These are phyloP conservation scores for Littorina saxatilis DNA, from an alignment of 1,140 invertebrate genomes.

Conservation along the genomic window DNA sequence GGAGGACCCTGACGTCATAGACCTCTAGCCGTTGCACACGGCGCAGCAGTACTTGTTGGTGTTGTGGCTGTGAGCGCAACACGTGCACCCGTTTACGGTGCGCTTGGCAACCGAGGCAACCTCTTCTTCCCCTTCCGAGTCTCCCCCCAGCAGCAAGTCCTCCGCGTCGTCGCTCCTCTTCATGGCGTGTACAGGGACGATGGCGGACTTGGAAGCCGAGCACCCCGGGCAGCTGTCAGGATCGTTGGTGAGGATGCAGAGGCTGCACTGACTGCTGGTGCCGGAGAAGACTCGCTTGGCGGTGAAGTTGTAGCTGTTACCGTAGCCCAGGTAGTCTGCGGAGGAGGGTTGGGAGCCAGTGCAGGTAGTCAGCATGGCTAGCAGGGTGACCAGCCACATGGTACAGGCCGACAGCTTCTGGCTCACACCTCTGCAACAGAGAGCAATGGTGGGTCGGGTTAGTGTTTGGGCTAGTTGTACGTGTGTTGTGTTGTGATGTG, in stretches of 20 bases:
- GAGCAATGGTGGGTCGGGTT: too few relatives aligned
- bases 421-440: neutral
- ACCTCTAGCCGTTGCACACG: conserved; percentile 26
- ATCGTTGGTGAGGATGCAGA: conserved; percentile 1
- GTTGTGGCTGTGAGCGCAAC: conserved; percentile 17
- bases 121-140: neutral
- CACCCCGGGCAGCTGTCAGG: conserved; percentile 7
- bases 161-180: neutral
- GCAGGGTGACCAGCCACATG: neutral
- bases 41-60: conserved; percentile 13
- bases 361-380: neutral
- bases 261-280: conserved; percentile 2
- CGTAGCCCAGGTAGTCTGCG: neutral
- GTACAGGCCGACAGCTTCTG: neutral
- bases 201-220: neutral
- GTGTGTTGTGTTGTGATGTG: too few relatives aligned
- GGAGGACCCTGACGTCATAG: too few relatives aligned
- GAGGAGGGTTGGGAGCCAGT: neutral
- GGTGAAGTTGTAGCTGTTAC: neutral
- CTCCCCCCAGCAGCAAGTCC: too few relatives aligned
- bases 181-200: neutral
- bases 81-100: conserved; percentile 20
- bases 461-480: too few relatives aligned
- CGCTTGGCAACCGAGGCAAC: too few relatives aligned
- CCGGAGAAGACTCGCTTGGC: conserved; percentile 12